Evolutionary conservation across 2,888 invertebrate genomes (phyloP).

Genomic region (Pediacus dermestoides): DNA sequence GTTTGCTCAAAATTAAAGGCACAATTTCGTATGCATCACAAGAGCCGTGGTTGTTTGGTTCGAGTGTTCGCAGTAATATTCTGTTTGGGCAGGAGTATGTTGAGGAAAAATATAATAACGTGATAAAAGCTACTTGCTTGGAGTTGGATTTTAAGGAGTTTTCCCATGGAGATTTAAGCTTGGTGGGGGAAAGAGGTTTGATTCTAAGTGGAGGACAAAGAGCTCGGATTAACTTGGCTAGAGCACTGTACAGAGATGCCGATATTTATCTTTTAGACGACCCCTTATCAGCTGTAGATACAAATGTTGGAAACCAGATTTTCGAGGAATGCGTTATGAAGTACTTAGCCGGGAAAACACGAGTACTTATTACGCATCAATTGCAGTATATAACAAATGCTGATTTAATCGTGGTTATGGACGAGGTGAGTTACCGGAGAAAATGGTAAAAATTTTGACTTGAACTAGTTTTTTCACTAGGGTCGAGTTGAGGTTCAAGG

Average conservation of each 20-base stretch:
- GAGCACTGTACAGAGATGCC: conserved; percentile 3
- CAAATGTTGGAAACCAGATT: not conserved
- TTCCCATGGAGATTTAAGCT: not conserved
- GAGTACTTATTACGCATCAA: not conserved
- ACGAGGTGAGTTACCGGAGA: too few species aligned
- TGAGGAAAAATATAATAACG: not conserved
- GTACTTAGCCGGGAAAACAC: not conserved
- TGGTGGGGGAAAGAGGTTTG: conserved; percentile 2
- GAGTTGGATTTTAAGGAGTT: not conserved
- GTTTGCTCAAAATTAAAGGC: not conserved
- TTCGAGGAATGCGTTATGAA: not conserved
- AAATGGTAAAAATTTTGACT: too few species aligned
- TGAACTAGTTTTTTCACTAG: too few species aligned
- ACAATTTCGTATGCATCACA: conserved; percentile 1
- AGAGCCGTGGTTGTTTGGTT: conserved; percentile 1
- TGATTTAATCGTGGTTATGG: not conserved
- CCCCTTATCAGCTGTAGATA: conserved; percentile 5
- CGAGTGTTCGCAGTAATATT: not conserved
- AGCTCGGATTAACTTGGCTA: conserved; percentile 4
- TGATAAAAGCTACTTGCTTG: not conserved
- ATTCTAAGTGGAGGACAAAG: conserved; percentile 1
- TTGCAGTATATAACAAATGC: not conserved
- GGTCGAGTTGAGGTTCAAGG: too few species aligned
- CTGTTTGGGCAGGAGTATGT: not conserved
- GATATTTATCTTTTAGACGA: conserved; percentile 5